Base-by-base conservation (phyloP, 2,797 vertebrate species). In the Melanotaenia nigrans region DNA sequence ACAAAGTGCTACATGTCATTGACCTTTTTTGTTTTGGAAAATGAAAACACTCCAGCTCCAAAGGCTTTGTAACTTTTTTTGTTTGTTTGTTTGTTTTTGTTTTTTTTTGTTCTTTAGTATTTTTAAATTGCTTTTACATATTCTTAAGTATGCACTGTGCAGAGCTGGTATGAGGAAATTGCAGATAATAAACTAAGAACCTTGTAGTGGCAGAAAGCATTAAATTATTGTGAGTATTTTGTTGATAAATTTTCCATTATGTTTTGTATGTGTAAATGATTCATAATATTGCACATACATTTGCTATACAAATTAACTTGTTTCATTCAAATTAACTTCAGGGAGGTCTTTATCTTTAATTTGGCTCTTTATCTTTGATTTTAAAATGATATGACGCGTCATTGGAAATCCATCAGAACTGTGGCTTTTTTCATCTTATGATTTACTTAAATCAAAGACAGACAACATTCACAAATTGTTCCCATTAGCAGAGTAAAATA, bases 401-500 rank as follows among this genome's bases (percentile, higher is more conserved):
- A 42, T 16, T 65, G 4, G 28, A 61, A 54, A 33, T 45, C 35
- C n/a, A 9, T 42, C 25, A 33, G 12, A 18, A 1, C 9, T 57
- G 30, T 5, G 5, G 8, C 14, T 22, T 36, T 45, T 64, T 33
- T 20, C 12, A n/a, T 32, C 9, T 40, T 51, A 20, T 40, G 18
- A 54, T 36, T 40, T 45, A 30, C 53, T 36, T 30, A 11, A 57
- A 28, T 3, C 25, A 25, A 82, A 74, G 61, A 36, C 45, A 63
- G 32, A 59, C 32, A 20, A 35, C 53, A 14, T 65, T 74, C 54
- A 42, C 38, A 57, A 61, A 61, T 59, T n/a, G 60, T 65, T 78
- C 70, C 51, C 63, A 57, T 24, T 38, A 53, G 54, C 38, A 8
- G 49, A 75, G 67, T 32, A 7, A 40, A 74, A 71, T 60, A 49